Conservation (phyloP, 2,797 vertebrate genomes). For the Tokudaia tokunoshimensis region DNA sequence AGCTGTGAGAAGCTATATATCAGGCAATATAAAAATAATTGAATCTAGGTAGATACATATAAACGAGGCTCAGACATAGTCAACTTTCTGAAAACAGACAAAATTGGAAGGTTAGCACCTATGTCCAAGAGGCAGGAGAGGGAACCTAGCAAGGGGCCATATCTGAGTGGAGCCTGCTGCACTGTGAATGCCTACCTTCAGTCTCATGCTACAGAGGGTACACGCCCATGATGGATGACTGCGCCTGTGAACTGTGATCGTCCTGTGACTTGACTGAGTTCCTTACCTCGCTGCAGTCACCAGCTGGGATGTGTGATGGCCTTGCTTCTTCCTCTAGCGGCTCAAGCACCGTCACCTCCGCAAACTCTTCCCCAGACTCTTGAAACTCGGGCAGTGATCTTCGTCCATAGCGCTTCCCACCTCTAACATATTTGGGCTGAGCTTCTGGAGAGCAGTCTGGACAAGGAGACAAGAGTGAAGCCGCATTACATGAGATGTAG, state of each 20-base stretch:
- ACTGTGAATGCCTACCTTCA: not conserved
- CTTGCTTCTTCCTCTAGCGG: slow-evolving; percentile 75
- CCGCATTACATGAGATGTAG: slow-evolving; percentile 36
- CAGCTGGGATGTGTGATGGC: slow-evolving; percentile 68
- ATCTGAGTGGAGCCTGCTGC: not conserved
- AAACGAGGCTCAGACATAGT: not conserved
- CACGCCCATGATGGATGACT: fast-evolving
- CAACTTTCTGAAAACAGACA: not conserved
- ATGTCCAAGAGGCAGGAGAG: not conserved
- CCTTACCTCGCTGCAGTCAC: slow-evolving; percentile 85
- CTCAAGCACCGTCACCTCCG: slow-evolving; percentile 87
- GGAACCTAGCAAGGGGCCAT: not conserved
- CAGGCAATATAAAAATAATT: not conserved
- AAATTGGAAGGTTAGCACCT: not conserved
- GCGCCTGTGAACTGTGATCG: not conserved
- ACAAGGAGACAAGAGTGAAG: slow-evolving; percentile 69
- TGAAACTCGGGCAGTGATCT: slow-evolving; percentile 93
- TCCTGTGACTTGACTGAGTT: not conserved
- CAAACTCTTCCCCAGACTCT: slow-evolving; percentile 88
- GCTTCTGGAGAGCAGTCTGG: slow-evolving; percentile 92
- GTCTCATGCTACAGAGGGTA: fast-evolving
- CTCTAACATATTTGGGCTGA: slow-evolving; percentile 96
- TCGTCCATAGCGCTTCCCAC: slow-evolving; percentile 95
- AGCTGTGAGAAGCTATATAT: not conserved
- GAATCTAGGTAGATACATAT: not conserved